Evolutionary conservation across 2,888 invertebrate genomes (phyloP), one percentile per base, ranked within the genome.

Genomic region (Athalia circularis): DNA sequence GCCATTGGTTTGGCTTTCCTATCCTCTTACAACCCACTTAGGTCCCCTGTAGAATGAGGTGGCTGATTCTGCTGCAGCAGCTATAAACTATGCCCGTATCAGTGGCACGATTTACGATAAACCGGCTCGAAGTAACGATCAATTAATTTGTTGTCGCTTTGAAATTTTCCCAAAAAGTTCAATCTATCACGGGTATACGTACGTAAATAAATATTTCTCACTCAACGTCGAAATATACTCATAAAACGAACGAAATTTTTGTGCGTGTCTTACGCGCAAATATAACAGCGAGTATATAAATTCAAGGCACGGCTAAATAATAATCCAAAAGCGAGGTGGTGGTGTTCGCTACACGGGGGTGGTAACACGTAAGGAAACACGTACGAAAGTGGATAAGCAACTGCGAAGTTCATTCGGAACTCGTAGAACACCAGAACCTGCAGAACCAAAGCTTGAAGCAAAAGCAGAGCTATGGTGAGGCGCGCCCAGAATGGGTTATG

Each of bases 381-480:
- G 89, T 90, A 90, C 88, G 86, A 89, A 89, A 88, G 87, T 88
- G 87, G 88, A 89, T 88, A 89, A 89, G 87, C 88, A 88, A 87
- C 85, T 82, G 82, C 82, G 84, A 89, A 90, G 87, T 89, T 89
- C 87, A 87, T 87, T 88, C 87, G 85, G 62, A 75, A 75, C 74
- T 75, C 62, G 74, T 75, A 75, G 11, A 62, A 75, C 43, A 61
- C 72, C 48, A 62, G 50, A 75, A 15, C 72, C 68, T 52, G 45
- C 45, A 45, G 13, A 29, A 29, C 29, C 29, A 29, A 29, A 29
- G 29, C 29, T 29, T 61, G 72, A 29, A 72, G 29, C 72, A 45
- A 45, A n/a, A 57, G 59, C 47, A 48, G 54, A 68, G 50, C 68
- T 68, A 68, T 85, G 84, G 81, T 84, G 85, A 87, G 87, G 89